phyloP scores from a whole-genome alignment of 2,113 vertebrate genomes.

The Gambusia affinis region DNA sequence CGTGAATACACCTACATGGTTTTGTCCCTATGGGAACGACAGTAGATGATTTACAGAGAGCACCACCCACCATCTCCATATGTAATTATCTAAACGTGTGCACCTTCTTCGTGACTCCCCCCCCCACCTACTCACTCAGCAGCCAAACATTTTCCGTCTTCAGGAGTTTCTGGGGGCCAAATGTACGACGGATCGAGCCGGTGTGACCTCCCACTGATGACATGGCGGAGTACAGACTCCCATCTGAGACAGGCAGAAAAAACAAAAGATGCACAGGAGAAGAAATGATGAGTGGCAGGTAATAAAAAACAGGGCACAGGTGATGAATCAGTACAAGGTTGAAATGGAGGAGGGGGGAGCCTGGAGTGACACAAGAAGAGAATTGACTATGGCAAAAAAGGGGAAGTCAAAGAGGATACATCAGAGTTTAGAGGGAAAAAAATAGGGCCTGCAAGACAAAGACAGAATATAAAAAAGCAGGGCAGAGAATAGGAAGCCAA shows the following conservation, averaged over 20 bases:
- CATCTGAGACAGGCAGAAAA: constrained; percentile 67
- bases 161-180: constrained; percentile 78
- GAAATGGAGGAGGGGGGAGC: constrained; percentile 8
- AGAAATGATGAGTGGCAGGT: constrained; percentile 7
- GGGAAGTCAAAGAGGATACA: constrained; percentile 10
- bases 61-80: constrained; percentile 53
- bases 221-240: constrained; percentile 82
- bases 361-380: constrained; percentile 9
- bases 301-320: constrained; percentile 16
- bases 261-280: constrained; percentile 8
- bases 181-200: constrained; percentile 80
- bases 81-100: constrained; percentile 34
- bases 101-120: constrained; percentile 16
- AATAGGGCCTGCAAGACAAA: constrained; percentile 7
- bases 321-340: constrained; percentile 34
- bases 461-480: constrained; percentile 7
- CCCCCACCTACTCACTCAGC: constrained; percentile 78
- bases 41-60: constrained; percentile 36
- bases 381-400: constrained; percentile 24
- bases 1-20: constrained; percentile 29
- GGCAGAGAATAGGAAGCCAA: background rate
- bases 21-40: constrained; percentile 17
- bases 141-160: constrained; percentile 84
- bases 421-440: constrained; percentile 15
- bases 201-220: constrained; percentile 68